These are phyloP conservation scores for Craseonycteris thonglongyai DNA, from an alignment of 2,113 vertebrate genomes.

Conservation along the genomic window DNA sequence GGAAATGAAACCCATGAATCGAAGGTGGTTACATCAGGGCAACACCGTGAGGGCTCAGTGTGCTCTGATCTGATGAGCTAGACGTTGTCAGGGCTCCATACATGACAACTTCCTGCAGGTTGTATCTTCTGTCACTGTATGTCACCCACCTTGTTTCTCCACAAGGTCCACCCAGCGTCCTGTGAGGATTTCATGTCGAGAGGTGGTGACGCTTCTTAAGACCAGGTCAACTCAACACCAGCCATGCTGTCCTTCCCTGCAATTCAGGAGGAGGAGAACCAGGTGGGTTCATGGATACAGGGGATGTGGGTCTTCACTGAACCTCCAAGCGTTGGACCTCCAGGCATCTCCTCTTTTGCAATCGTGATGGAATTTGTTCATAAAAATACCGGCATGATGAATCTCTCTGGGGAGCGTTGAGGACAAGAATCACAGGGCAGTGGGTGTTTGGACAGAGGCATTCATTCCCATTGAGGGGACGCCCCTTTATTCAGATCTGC, in stretches of 20 bases:
- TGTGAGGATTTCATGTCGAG: neutral
- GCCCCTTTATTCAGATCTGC: neutral
- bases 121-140: neutral
- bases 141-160: neutral
- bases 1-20: neutral
- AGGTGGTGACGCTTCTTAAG: neutral
- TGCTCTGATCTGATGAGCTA: neutral
- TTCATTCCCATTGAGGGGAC: neutral
- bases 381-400: neutral
- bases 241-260: fast-evolving
- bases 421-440: neutral
- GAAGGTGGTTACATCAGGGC: neutral
- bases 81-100: neutral
- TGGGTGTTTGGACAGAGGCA: neutral
- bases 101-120: neutral
- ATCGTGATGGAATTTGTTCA: neutral
- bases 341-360: neutral
- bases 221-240: neutral
- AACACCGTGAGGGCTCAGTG: neutral
- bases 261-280: neutral
- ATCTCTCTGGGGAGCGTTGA: neutral
- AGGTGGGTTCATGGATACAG: neutral
- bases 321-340: neutral
- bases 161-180: neutral
- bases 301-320: neutral